phyloP scores from a whole-genome alignment of 1,140 invertebrate species.

The Lethrus apterus region DNA sequence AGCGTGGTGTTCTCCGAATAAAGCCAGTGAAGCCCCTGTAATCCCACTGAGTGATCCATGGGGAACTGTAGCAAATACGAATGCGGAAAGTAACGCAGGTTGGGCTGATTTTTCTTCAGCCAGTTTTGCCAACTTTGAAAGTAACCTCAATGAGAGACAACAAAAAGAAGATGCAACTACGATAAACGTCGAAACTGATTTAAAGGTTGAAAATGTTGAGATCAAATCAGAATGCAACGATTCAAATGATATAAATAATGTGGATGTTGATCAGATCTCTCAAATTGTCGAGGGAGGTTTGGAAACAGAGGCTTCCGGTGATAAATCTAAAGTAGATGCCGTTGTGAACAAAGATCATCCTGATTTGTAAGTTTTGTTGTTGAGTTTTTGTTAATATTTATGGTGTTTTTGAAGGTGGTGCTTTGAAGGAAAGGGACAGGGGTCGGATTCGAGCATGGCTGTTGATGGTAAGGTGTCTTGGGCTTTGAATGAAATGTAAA shows the following conservation, averaged over 20 bases:
- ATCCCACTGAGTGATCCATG: slow-evolving; percentile 27
- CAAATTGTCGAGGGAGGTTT: slow-evolving; percentile 9
- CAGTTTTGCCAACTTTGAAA: slow-evolving; percentile 20
- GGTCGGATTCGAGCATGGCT: no score
- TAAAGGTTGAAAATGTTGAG: slow-evolving; percentile 20
- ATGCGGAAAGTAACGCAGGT: slow-evolving; percentile 14
- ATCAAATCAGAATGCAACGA: slow-evolving; percentile 10
- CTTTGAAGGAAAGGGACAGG: no score
- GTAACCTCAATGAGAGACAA: slow-evolving; percentile 17
- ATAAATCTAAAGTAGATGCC: slow-evolving; percentile 7
- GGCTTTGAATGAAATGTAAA: no score
- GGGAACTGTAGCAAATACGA: slow-evolving; percentile 14
- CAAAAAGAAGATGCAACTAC: neutral
- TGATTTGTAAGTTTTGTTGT: no score
- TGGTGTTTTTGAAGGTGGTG: no score
- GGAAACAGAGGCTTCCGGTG: slow-evolving; percentile 11
- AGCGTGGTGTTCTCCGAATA: slow-evolving; percentile 32
- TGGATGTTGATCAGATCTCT: slow-evolving; percentile 8
- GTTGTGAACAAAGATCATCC: no score
- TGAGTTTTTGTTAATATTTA: no score
- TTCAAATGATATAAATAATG: slow-evolving; percentile 4
- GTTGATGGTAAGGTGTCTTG: no score
- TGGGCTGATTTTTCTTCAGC: slow-evolving; percentile 38
- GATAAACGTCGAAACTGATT: slow-evolving; percentile 16
- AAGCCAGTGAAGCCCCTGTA: slow-evolving; percentile 7